Evolutionary conservation across 2,113 vertebrate genomes (phyloP).

Genomic region (Hemiscyllium ocellatum): DNA sequence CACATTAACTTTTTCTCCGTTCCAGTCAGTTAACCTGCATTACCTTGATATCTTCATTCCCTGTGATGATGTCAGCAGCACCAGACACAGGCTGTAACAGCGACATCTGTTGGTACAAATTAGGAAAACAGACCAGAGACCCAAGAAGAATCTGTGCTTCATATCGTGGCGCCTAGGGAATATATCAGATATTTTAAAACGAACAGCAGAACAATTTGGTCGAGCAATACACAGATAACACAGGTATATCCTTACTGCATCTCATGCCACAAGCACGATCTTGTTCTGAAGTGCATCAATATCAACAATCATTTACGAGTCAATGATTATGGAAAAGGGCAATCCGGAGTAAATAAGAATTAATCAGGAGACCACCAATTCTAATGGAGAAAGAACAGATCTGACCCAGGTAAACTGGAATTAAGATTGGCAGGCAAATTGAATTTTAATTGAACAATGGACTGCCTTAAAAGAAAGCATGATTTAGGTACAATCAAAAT

Average conservation of each 20-base stretch:
- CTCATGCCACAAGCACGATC: not conserved
- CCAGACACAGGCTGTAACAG: conserved; percentile 58
- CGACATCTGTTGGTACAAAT: conserved; percentile 76
- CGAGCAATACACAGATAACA: not conserved
- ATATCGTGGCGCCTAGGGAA: conserved; percentile 70
- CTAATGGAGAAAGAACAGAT: too few species aligned
- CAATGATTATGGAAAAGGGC: too few species aligned
- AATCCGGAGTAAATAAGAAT: too few species aligned
- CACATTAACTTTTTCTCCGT: not conserved
- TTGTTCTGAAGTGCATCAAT: not conserved
- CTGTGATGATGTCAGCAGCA: conserved; percentile 53
- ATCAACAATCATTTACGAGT: too few species aligned
- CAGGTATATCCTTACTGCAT: not conserved
- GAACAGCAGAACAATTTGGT: not conserved
- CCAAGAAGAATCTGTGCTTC: conserved; percentile 91
- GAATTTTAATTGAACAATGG: not conserved
- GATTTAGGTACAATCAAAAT: not conserved
- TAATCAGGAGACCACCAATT: too few species aligned
- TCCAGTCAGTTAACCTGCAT: conserved; percentile 29
- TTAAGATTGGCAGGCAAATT: too few species aligned
- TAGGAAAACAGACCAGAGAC: conserved; percentile 92
- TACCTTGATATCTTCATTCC: conserved; percentile 81
- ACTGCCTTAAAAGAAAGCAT: not conserved
- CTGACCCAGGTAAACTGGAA: too few species aligned
- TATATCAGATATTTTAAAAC: not conserved